Evolutionary conservation across 2,113 vertebrate species (phyloP), one percentile per base, ranked within the genome.

Genomic region (Argyrosomus japonicus): DNA sequence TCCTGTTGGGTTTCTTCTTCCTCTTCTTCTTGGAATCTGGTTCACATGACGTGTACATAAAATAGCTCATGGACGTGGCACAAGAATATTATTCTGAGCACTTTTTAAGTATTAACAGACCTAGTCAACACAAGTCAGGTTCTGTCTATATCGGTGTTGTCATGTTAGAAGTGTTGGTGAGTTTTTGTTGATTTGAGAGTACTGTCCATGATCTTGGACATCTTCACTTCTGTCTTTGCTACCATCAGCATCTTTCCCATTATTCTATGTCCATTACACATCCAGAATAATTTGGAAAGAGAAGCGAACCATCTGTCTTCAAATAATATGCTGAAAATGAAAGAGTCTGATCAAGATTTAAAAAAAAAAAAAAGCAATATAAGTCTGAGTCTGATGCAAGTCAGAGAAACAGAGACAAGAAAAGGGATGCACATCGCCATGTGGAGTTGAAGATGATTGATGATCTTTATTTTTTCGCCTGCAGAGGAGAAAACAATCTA

Each of bases 371-470:
- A 2, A 45, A 50, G 12, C 68, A 83, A 77, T 54, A 83, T 75
- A 64, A 77, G 73, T 43, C 8, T 32, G 5, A 65, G 21, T 62
- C n/a, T 84, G 62, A 79, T 72, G 74, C 45, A 72, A 80, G 58
- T 56, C 25, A 58, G 69, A 83, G 50, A 85, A 82, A 85, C 48
- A 0, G 23, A 77, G 57, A 82, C 1, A 56, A 54, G 14, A 61
- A 80, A 40, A 73, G n/a, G 57, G 67, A 77, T n/a, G 19, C 47
- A 60, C 18, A 68, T 29, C 36, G 47, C 36, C 36, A 84, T 48
- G 72, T 51, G 45, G 45, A 73, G 19, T 17, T 64, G 36, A 76
- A 72, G 58, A 74, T 86, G 75, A 84, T 75, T 84, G 65, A 54
- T 90, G 60, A 64, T 57, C 5, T 57, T 62, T 27, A 47, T 78